Percentiles rank a stretch among this genome's conserved stretches.
Evolutionary conservation across 1,140 invertebrate genomes (phyloP).

Genomic region (Eueides isabella): DNA sequence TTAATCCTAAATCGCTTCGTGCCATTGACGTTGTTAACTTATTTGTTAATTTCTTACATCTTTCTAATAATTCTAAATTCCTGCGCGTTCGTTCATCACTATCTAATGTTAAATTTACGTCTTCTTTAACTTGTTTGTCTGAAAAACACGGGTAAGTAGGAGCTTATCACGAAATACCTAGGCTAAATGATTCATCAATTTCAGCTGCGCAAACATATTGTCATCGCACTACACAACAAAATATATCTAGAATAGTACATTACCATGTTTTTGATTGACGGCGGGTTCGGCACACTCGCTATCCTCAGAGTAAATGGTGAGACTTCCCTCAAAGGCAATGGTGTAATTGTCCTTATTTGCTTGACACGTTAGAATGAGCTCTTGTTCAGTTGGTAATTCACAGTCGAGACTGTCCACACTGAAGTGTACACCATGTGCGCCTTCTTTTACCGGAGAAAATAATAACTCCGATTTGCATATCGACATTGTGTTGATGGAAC

Average conservation of each 20-base stretch:
- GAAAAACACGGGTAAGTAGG: constrained; percentile 54
- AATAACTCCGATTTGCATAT: constrained; percentile 94
- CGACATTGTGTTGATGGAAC: constrained; percentile 90
- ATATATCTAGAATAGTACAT: constrained; percentile 6
- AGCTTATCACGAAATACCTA: constrained; percentile 55
- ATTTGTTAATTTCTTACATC: constrained; percentile 80
- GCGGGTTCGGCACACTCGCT: constrained; percentile 82
- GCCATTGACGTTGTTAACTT: constrained; percentile 89
- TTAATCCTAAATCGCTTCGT: constrained; percentile 91
- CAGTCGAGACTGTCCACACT: constrained; percentile 95
- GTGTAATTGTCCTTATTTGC: constrained; percentile 97
- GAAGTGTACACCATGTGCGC: constrained; percentile 88
- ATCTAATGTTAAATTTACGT: constrained; percentile 71
- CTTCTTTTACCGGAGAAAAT: constrained; percentile 95
- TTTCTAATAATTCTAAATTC: constrained; percentile 81
- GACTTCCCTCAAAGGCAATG: constrained; percentile 95
- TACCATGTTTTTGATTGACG: constrained; percentile 80
- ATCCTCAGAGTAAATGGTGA: constrained; percentile 92
- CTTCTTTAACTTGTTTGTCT: constrained; percentile 77
- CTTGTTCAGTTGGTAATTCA: constrained; percentile 88
- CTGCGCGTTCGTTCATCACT: constrained; percentile 81
- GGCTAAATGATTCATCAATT: constrained; percentile 44
- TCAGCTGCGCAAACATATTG: constrained; percentile 49
- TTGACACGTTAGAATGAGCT: constrained; percentile 94
- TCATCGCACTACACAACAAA: constrained; percentile 33